Evolutionary conservation across 2,797 vertebrate species (phyloP).

Genomic region (Siniperca obscura): DNA sequence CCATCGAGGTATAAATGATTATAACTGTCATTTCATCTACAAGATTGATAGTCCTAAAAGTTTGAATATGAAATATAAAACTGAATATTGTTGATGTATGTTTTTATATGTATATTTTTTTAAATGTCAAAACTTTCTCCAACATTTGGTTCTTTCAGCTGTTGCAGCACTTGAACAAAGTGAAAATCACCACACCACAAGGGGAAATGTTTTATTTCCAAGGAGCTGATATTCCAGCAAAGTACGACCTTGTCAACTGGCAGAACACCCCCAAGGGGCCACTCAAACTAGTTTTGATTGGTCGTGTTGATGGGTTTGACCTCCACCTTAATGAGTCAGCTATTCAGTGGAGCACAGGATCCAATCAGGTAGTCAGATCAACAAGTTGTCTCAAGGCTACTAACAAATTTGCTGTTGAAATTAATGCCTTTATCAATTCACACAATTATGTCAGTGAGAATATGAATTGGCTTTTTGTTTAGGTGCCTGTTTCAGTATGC

Average conservation of each 20-base stretch:
- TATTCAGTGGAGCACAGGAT: conserved; percentile 81
- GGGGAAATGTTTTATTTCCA: conserved; percentile 80
- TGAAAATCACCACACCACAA: conserved; percentile 77
- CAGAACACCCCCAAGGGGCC: conserved; percentile 69
- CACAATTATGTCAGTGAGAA: background rate
- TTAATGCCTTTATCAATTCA: background rate
- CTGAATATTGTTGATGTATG: background rate
- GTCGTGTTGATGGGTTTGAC: conserved; percentile 78
- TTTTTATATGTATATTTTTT: background rate
- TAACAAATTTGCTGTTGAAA: background rate
- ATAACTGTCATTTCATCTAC: background rate
- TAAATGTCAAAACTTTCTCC: background rate
- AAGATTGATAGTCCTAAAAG: background rate
- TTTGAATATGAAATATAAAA: background rate
- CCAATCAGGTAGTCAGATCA: conserved; percentile 56
- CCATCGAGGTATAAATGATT: conserved; percentile 62
- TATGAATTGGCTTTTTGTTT: background rate
- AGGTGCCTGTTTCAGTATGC: conserved; percentile 72
- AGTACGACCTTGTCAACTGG: conserved; percentile 87
- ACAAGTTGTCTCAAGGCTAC: background rate
- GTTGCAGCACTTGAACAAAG: conserved; percentile 70
- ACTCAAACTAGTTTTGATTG: conserved; percentile 72
- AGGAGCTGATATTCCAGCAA: conserved; percentile 73
- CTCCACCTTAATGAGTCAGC: conserved; percentile 77
- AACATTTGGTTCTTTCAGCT: conserved; percentile 58